Evolutionary conservation across 2,113 vertebrate genomes (phyloP), one percentile per base, ranked within the genome.

Genomic region (Trichomycterus rosablanca): DNA sequence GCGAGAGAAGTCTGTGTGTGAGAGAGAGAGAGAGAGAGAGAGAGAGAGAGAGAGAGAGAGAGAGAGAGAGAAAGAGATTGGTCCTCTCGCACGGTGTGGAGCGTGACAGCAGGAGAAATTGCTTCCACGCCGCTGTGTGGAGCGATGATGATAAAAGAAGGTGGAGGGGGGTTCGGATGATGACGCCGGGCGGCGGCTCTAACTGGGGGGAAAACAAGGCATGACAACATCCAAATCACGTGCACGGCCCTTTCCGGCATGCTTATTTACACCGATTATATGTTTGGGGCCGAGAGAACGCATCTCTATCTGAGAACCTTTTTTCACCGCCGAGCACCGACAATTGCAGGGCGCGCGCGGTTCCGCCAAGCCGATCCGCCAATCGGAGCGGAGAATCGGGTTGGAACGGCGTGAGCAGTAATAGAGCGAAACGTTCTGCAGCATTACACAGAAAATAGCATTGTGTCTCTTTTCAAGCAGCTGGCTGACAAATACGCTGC

Each of bases 31-130:
- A n/a, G n/a, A n/a, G n/a, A n/a, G n/a, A n/a, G n/a, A n/a, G n/a
- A n/a, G n/a, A n/a, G n/a, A n/a, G 23, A 39, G 23, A 70, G 51
- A 39, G 50, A 24, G 50, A 40, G 46, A 28, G 5, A 46, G 43
- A 46, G 19, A 10, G 30, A 44, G 32, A 64, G 12, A 23, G 32
- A 14, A 22, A 45, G 45, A 34, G 35, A 35, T 23, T 52, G 11
- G 35, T 12, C 12, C 28, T 28, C 30, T 61, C 23, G 43, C 66
- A 53, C 26, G 30, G 39, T 40, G 45, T 73, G 66, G 45, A 35
- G 42, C 51, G 58, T 74, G 72, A 67, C 67, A 70, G 72, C 50
- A 43, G 63, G 59, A 63, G 67, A 74, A 74, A 74, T 74, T 74
- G 67, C 59, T 67, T 23, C 56, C 54, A 23, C 53, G 51, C 42